These are phyloP conservation scores for Acrobasis suavella DNA, from an alignment of 2,888 invertebrate species.

Conservation along the genomic window DNA sequence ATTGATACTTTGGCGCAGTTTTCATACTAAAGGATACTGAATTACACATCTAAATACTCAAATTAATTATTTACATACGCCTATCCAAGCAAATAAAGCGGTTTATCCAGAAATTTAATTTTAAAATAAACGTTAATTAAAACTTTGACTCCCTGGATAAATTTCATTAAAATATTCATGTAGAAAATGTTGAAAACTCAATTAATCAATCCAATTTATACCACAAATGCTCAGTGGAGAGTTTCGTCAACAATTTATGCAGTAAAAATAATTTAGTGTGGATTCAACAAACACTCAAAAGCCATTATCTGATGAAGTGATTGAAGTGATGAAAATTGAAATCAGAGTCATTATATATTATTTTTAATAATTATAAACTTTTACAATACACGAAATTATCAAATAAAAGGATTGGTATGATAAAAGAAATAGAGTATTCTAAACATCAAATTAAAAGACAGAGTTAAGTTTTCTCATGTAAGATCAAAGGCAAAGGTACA, in stretches of 20 bases:
- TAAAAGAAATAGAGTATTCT: no score
- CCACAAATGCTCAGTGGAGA: neutral
- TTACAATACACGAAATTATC: no score
- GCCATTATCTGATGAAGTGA: constrained; percentile 3
- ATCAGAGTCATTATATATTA: neutral
- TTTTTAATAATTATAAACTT: no score
- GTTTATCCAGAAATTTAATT: neutral
- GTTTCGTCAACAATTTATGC: constrained; percentile 1
- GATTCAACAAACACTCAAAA: constrained; percentile 1
- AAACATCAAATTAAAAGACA: no score
- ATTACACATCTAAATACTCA: neutral
- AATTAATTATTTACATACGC: neutral
- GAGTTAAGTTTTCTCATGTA: no score
- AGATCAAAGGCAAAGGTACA: no score
- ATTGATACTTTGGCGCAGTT: no score
- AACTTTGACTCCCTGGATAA: neutral
- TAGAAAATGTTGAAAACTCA: neutral
- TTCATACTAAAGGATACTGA: no score
- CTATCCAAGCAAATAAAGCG: neutral
- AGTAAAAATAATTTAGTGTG: neutral
- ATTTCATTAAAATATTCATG: neutral
- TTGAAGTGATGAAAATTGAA: neutral
- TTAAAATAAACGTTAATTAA: neutral
- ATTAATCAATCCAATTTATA: constrained; percentile 9
- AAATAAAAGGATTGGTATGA: no score